phyloP scores from a whole-genome alignment of 2,797 vertebrate species.

The Cynopterus sphinx region DNA sequence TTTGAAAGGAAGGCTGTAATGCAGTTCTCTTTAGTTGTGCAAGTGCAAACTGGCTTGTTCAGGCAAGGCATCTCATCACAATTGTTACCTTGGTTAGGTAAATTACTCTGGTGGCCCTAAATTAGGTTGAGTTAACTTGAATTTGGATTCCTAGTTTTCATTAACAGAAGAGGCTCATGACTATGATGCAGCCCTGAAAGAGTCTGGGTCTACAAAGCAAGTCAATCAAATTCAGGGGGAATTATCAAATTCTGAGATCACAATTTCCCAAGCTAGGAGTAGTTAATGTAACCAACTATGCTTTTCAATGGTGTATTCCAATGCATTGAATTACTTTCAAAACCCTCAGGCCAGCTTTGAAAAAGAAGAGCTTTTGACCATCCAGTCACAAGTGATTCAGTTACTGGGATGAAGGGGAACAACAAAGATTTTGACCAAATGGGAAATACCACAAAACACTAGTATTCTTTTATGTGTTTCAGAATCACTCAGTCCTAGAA shows the following conservation, averaged over 20 bases:
- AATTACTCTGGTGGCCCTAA: not conserved
- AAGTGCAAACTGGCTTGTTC: not conserved
- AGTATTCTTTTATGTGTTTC: not conserved
- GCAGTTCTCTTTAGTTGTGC: too few relatives aligned
- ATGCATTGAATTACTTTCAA: not conserved
- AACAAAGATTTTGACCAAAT: not conserved
- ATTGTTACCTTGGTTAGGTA: not conserved
- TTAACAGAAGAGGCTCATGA: not conserved
- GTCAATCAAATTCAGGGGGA: not conserved
- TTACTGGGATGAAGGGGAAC: not conserved
- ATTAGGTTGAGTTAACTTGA: not conserved
- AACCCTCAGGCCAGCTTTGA: not conserved
- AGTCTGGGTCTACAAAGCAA: not conserved
- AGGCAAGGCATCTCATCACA: not conserved
- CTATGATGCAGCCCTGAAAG: not conserved
- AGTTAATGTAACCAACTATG: not conserved
- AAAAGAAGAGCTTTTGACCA: not conserved
- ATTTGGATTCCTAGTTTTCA: not conserved
- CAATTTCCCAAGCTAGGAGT: not conserved
- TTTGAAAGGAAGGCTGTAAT: not conserved
- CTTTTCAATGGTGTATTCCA: not conserved
- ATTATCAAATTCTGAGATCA: not conserved
- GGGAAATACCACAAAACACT: not conserved
- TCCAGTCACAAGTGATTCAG: not conserved
- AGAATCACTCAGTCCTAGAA: not conserved